Percentiles rank a stretch among this genome's conserved stretches.
phyloP scores from a whole-genome alignment of 2,113 vertebrate genomes.

The Prietella phreatophila region DNA sequence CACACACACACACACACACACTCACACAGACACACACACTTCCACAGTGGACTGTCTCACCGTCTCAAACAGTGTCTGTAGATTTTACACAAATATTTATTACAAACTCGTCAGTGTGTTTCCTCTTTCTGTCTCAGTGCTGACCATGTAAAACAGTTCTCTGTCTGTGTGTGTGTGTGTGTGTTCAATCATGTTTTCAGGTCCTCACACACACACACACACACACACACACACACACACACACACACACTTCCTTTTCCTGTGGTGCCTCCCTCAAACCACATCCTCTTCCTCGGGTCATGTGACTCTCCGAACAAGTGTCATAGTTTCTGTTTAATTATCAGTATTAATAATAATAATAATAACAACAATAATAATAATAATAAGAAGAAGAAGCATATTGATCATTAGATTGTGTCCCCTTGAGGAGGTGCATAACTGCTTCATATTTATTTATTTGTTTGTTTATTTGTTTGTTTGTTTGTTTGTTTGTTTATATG shows the following conservation, averaged over 20 bases:
- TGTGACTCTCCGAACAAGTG: neutral
- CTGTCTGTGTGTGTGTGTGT: neutral
- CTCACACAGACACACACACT: neutral
- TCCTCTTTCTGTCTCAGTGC: constrained; percentile 9
- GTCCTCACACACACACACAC: neutral
- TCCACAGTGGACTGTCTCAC: neutral
- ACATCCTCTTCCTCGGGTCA: constrained; percentile 10
- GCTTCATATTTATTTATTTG: neutral
- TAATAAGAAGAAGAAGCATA: neutral
- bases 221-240: neutral
- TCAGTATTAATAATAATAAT: neutral
- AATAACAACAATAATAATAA: neutral
- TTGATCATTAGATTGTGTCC: neutral
- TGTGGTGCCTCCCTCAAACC: constrained; percentile 34
- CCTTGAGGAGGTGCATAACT: neutral
- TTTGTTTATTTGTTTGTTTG: neutral
- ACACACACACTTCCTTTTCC: constrained; percentile 42
- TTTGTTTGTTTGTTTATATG: neutral
- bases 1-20: too few relatives aligned
- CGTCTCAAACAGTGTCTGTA: neutral
- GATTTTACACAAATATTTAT: constrained; percentile 5
- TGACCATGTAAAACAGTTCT: neutral
- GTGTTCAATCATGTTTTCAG: neutral
- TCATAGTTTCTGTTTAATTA: neutral
- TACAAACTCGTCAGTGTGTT: neutral